Percentiles rank a stretch among this genome's conserved stretches.
Evolutionary conservation across 2,113 vertebrate genomes (phyloP).

Genomic region (Platysteira castanea): DNA sequence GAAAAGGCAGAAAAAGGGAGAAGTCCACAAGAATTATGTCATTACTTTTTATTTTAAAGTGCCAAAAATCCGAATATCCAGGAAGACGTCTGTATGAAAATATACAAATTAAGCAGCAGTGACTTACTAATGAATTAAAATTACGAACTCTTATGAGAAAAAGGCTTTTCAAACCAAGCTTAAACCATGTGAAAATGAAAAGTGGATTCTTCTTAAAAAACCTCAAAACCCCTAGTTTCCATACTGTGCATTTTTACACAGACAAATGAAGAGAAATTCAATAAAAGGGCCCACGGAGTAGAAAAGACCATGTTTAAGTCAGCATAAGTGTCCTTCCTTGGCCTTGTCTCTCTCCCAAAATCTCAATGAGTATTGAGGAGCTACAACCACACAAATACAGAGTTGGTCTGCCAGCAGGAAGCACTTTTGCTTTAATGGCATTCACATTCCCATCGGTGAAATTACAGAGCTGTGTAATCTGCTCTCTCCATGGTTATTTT

Average conservation of each 20-base stretch:
- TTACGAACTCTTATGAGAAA: not conserved
- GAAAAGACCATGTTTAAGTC: not conserved
- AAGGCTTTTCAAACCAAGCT: not conserved
- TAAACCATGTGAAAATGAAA: not conserved
- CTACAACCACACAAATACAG: slow-evolving; percentile 61
- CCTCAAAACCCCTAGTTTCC: not conserved
- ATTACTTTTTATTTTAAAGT: not conserved
- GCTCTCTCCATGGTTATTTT: slow-evolving; percentile 57
- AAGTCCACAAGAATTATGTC: not conserved
- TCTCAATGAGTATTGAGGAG: slow-evolving; percentile 45
- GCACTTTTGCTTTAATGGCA: slow-evolving; percentile 54
- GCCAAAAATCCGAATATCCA: not conserved
- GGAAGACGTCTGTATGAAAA: not conserved
- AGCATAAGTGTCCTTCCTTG: slow-evolving; percentile 26
- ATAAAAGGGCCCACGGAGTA: not conserved
- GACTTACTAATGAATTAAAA: not conserved
- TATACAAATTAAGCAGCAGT: not conserved
- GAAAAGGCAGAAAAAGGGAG: not conserved
- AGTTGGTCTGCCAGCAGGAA: slow-evolving; percentile 63
- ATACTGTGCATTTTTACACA: not conserved
- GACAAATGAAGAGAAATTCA: not conserved
- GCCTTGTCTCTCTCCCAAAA: slow-evolving; percentile 55
- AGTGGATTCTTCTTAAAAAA: not conserved
- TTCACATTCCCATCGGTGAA: slow-evolving; percentile 58
- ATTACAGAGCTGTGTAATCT: slow-evolving; percentile 59